Conservation (phyloP, 2,113 vertebrate species). For the Ptilorrhoa leucosticta region DNA sequence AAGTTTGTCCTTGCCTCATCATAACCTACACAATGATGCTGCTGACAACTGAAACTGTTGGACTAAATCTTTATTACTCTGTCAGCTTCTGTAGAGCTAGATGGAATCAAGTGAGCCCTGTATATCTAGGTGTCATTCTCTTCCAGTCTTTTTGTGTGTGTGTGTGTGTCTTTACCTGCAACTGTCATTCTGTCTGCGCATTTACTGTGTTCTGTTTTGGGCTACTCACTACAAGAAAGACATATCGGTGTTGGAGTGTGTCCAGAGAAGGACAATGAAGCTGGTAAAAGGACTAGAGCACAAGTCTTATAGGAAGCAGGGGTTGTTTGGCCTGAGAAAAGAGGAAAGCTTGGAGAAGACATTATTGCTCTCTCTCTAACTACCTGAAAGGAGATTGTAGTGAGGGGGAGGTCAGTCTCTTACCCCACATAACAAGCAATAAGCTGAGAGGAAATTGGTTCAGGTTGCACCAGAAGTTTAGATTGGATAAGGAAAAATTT, state of each 20-base stretch:
- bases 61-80: background rate
- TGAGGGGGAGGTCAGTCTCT: fast-evolving
- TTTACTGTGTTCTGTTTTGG: background rate
- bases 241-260: background rate
- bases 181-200: background rate
- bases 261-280: background rate
- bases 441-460: background rate
- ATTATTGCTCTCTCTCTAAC: background rate
- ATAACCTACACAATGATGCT: background rate
- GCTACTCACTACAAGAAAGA: background rate
- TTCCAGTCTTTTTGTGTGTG: background rate
- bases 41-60: background rate
- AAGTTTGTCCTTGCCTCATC: background rate
- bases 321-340: background rate
- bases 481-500: background rate
- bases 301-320: background rate
- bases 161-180: background rate
- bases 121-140: background rate
- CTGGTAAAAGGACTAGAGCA: background rate
- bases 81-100: background rate
- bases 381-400: background rate
- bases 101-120: background rate
- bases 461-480: background rate
- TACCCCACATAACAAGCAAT: background rate
- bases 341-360: background rate